Evolutionary conservation across 2,888 invertebrate genomes (phyloP).

Genomic region (Coelogynopora nodosa): DNA sequence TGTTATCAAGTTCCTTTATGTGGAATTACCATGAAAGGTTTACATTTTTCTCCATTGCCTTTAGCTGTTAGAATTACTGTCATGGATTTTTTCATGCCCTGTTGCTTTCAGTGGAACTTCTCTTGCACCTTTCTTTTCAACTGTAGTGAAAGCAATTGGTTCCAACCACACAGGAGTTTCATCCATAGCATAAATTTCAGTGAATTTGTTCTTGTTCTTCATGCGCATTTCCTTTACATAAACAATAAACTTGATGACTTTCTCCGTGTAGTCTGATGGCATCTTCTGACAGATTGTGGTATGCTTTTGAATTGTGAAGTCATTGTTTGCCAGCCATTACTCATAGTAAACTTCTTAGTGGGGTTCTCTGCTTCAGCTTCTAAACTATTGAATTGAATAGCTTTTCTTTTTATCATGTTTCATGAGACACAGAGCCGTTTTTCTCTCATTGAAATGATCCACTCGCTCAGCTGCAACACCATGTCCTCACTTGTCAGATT

Average conservation of each 20-base stretch:
- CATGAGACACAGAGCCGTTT: not conserved
- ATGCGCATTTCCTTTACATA: not conserved
- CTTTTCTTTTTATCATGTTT: not conserved
- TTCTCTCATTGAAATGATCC: not conserved
- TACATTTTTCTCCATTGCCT: conserved; percentile 47
- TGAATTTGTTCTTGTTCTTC: not conserved
- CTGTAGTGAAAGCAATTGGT: conserved; percentile 39
- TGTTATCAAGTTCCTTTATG: conserved; percentile 41
- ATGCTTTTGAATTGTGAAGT: conserved; percentile 31
- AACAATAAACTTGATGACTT: conserved; percentile 16
- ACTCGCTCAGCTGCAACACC: not conserved
- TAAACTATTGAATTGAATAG: not conserved
- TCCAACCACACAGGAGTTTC: conserved; percentile 46
- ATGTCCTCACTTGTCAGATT: no score
- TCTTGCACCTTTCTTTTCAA: conserved; percentile 47
- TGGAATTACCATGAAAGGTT: conserved; percentile 46
- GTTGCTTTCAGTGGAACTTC: conserved; percentile 49
- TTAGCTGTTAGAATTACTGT: conserved; percentile 49
- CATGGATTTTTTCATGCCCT: conserved; percentile 49
- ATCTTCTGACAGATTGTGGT: conserved; percentile 37
- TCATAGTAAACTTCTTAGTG: conserved; percentile 29
- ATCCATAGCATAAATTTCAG: conserved; percentile 39
- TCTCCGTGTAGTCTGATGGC: conserved; percentile 1
- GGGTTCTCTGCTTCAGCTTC: not conserved
- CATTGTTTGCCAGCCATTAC: conserved; percentile 41